Conservation (phyloP, 2,113 vertebrate genomes). For the Silurus glanis region DNA sequence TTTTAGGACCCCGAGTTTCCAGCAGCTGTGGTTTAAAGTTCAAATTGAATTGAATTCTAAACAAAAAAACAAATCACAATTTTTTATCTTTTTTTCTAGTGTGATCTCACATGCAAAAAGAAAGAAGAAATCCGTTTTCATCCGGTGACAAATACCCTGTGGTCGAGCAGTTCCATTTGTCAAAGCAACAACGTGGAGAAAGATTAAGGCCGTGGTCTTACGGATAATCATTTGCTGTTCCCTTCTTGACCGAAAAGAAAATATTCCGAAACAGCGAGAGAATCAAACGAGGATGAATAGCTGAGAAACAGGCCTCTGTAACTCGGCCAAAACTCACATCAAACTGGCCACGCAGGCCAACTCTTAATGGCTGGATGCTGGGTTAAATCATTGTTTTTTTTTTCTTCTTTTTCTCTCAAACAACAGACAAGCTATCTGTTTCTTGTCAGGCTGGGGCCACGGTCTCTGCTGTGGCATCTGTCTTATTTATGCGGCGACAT, state of each 20-base stretch:
- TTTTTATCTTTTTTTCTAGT: background rate
- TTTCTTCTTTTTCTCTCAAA: slow-evolving; percentile 20
- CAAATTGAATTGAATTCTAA: background rate
- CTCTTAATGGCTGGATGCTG: slow-evolving; percentile 42
- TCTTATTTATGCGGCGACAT: slow-evolving; percentile 8
- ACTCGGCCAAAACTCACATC: slow-evolving; percentile 40
- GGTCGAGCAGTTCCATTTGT: slow-evolving; percentile 17
- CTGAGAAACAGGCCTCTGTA: slow-evolving; percentile 39
- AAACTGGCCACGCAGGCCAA: slow-evolving; percentile 34
- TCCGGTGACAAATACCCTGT: slow-evolving; percentile 20
- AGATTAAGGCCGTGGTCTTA: slow-evolving; percentile 15
- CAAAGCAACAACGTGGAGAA: slow-evolving; percentile 27
- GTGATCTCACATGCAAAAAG: background rate
- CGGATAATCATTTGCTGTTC: slow-evolving; percentile 34
- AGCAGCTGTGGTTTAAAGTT: too few species aligned
- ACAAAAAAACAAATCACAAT: too few species aligned
- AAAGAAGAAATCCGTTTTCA: slow-evolving; percentile 7
- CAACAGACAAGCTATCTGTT: slow-evolving; percentile 42
- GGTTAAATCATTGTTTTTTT: slow-evolving; percentile 48
- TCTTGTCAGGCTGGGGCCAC: slow-evolving; percentile 34
- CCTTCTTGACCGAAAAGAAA: slow-evolving; percentile 26
- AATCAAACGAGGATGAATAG: slow-evolving; percentile 41
- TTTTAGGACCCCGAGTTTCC: background rate
- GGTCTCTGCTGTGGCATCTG: slow-evolving; percentile 1
- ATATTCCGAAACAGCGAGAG: slow-evolving; percentile 32